phyloP scores from a whole-genome alignment of 1,140 invertebrate species.

The Schlechtendalia chinensis region DNA sequence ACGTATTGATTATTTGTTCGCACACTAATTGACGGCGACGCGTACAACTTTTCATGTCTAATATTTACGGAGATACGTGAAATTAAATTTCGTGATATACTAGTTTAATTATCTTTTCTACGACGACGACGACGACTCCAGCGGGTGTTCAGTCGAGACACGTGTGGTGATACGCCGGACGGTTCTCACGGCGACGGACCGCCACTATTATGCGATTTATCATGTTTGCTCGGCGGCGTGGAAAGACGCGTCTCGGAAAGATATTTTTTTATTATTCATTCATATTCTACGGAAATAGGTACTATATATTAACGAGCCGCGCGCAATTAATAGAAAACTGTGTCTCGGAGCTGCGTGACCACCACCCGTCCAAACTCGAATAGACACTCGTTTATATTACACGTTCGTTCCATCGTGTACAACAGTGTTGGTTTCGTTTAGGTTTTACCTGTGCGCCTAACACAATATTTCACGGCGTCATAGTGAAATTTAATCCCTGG shows the following conservation, averaged over 20 bases:
- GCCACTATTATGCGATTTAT: slow-evolving; percentile 6
- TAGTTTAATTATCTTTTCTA: slow-evolving; percentile 22
- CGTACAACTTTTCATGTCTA: not conserved
- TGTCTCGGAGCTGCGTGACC: slow-evolving; percentile 1
- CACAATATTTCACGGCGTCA: not conserved
- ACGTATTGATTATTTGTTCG: not conserved
- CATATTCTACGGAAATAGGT: not conserved
- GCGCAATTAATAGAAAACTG: slow-evolving; percentile 16
- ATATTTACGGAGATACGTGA: not conserved
- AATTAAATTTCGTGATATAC: not conserved
- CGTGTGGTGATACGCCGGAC: slow-evolving; percentile 4
- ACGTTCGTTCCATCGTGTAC: no score
- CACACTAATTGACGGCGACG: not conserved
- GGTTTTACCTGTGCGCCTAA: not conserved
- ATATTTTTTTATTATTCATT: not conserved
- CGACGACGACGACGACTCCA: not conserved
- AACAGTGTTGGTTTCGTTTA: no score
- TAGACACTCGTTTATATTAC: not conserved
- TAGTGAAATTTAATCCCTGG: slow-evolving; percentile 24
- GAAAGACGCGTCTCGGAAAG: not conserved
- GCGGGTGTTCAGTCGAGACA: slow-evolving; percentile 8
- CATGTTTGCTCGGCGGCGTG: not conserved
- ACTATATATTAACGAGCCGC: not conserved
- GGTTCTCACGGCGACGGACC: not conserved
- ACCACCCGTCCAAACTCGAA: not conserved